Evolutionary conservation across 2,113 vertebrate species (phyloP).

Genomic region (Lycaon pictus): DNA sequence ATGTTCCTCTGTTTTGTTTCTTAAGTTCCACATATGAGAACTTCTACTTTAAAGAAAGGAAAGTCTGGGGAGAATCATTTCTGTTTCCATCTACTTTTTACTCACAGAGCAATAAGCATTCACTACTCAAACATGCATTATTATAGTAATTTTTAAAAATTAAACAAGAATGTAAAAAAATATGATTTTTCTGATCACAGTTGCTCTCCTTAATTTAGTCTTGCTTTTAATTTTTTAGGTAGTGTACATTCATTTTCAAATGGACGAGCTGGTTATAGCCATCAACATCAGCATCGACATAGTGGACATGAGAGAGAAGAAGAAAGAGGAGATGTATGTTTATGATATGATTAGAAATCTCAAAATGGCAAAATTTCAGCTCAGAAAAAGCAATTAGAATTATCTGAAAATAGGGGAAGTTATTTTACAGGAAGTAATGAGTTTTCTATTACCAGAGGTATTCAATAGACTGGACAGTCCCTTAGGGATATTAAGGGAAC

Average conservation of each 20-base stretch:
- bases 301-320: conserved; percentile 94
- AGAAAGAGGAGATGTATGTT: conserved; percentile 95
- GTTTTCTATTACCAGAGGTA: neutral
- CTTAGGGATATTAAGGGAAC: neutral
- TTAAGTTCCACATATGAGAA: neutral
- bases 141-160: conserved; percentile 28
- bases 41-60: neutral
- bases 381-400: conserved; percentile 51
- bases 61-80: neutral
- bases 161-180: conserved; percentile 1
- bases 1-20: neutral
- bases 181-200: neutral
- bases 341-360: conserved; percentile 29
- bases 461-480: neutral
- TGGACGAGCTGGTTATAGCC: conserved; percentile 93
- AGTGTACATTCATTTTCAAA: conserved; percentile 94
- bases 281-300: conserved; percentile 92
- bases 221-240: conserved; percentile 87
- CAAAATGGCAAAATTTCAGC: conserved; percentile 26
- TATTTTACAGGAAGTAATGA: conserved; percentile 49
- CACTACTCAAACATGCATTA: neutral
- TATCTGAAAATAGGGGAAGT: conserved; percentile 48
- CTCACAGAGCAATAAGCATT: neutral
- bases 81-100: neutral
- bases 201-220: conserved; percentile 34